Conservation (phyloP, 2,113 vertebrate species). For the Panthera uncia region DNA sequence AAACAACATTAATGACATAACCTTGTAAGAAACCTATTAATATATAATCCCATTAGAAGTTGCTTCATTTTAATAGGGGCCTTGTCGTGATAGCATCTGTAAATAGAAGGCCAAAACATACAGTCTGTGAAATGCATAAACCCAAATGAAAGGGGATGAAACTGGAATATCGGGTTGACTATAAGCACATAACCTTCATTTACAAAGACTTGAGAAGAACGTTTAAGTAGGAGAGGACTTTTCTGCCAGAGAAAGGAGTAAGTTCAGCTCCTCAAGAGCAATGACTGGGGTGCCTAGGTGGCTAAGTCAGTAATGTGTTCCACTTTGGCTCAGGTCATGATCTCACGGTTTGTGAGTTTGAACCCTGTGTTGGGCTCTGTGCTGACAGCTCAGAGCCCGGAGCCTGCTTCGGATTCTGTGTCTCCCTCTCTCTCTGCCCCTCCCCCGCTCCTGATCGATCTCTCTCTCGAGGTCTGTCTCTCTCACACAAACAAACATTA, state of each 20-base stretch:
- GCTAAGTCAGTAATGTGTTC: no score
- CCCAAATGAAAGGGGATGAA: background rate
- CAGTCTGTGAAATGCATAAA: conserved; percentile 42
- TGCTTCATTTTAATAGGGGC: background rate
- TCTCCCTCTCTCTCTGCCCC: no score
- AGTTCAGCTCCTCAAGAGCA: conserved; percentile 21
- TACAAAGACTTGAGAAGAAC: conserved; percentile 53
- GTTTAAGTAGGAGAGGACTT: conserved; percentile 8
- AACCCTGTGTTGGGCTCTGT: no score
- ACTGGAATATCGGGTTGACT: background rate
- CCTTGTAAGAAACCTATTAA: background rate
- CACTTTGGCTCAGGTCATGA: no score
- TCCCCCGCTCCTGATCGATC: no score
- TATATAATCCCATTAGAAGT: background rate
- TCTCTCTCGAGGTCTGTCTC: no score
- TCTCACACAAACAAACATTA: no score
- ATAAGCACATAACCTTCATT: conserved; percentile 18
- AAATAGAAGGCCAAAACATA: conserved; percentile 32
- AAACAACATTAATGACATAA: conserved; percentile 36
- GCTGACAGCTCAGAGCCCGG: no score
- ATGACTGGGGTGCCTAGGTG: background rate
- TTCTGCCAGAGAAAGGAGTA: conserved; percentile 23
- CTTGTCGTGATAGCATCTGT: conserved; percentile 18
- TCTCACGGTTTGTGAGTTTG: no score
- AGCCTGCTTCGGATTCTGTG: no score